Evolutionary conservation across 2,888 invertebrate species (phyloP).

Genomic region (Oxycera nigricornis): DNA sequence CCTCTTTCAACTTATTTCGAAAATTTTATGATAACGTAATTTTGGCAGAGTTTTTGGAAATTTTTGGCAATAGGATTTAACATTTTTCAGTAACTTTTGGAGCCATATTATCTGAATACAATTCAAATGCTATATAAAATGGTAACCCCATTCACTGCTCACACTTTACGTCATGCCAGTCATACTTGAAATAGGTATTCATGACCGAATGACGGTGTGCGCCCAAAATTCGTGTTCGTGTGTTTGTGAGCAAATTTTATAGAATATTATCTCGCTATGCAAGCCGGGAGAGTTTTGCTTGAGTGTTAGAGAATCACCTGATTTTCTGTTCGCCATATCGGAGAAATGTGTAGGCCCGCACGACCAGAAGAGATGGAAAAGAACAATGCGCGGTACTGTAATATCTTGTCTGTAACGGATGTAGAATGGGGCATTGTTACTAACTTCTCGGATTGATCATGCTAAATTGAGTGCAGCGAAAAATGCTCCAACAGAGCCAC

Average conservation of each 20-base stretch:
- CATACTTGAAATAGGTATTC: conserved; percentile 32
- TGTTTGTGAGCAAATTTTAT: not conserved
- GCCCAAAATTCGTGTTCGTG: conserved; percentile 3
- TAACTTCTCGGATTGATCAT: too few species aligned
- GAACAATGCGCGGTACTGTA: not conserved
- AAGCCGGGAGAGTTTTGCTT: not conserved
- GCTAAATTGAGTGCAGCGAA: too few species aligned
- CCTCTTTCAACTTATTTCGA: too few species aligned
- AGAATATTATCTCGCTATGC: not conserved
- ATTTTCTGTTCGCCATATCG: conserved; percentile 29
- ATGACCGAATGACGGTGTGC: conserved; percentile 10
- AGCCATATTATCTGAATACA: too few species aligned
- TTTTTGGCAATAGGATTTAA: too few species aligned
- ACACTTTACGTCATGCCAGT: conserved; percentile 16
- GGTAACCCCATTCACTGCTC: conserved; percentile 1
- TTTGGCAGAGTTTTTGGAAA: too few species aligned
- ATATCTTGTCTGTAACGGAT: not conserved
- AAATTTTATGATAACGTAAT: too few species aligned
- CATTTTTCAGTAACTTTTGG: too few species aligned
- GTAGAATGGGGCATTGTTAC: not conserved
- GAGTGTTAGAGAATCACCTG: conserved; percentile 35
- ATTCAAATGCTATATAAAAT: too few species aligned
- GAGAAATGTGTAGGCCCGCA: not conserved
- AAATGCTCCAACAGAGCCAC: too few species aligned
- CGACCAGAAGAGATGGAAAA: conserved; percentile 22